Percentiles rank a stretch among this genome's conserved stretches.
Evolutionary conservation across 2,888 invertebrate species (phyloP).

Genomic region (Furcula furcula): DNA sequence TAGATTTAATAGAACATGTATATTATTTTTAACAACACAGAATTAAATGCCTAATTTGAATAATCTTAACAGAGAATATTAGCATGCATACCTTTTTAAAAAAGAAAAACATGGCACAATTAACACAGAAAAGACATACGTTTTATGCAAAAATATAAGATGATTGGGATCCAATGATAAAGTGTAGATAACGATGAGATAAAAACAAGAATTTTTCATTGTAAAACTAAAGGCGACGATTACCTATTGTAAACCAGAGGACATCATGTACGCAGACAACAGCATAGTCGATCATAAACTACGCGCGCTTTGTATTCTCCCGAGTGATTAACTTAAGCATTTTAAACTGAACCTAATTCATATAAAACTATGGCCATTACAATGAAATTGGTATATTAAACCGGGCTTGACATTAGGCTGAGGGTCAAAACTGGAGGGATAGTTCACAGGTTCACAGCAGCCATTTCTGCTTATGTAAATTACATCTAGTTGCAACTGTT

Average conservation of each 20-base stretch:
- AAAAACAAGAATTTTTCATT: slow-evolving; percentile 46
- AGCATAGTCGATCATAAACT: slow-evolving; percentile 27
- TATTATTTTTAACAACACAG: slow-evolving; percentile 10
- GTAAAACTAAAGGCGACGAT: slow-evolving; percentile 19
- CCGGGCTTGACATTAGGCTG: slow-evolving; percentile 76
- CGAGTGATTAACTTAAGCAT: slow-evolving; percentile 15
- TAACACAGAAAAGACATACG: slow-evolving; percentile 27
- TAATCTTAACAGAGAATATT: slow-evolving; percentile 30
- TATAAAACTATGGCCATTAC: slow-evolving; percentile 45
- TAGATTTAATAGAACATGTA: no score
- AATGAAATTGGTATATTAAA: slow-evolving; percentile 61
- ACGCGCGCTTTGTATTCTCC: slow-evolving; percentile 10
- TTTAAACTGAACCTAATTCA: slow-evolving; percentile 22
- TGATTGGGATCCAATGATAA: slow-evolving; percentile 63
- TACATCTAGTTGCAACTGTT: slow-evolving; percentile 14
- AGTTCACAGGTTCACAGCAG: slow-evolving; percentile 44
- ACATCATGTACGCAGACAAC: slow-evolving; percentile 20
- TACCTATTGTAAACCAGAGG: slow-evolving; percentile 18
- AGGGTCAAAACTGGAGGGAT: slow-evolving; percentile 69
- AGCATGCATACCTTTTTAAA: slow-evolving; percentile 60
- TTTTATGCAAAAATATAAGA: slow-evolving; percentile 46
- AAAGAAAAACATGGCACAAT: slow-evolving; percentile 65
- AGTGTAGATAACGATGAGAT: slow-evolving; percentile 67
- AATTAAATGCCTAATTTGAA: slow-evolving; percentile 19
- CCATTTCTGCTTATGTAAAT: slow-evolving; percentile 37